Base-by-base conservation (phyloP, 2,888 invertebrate genomes). In the Lysandra coridon region DNA sequence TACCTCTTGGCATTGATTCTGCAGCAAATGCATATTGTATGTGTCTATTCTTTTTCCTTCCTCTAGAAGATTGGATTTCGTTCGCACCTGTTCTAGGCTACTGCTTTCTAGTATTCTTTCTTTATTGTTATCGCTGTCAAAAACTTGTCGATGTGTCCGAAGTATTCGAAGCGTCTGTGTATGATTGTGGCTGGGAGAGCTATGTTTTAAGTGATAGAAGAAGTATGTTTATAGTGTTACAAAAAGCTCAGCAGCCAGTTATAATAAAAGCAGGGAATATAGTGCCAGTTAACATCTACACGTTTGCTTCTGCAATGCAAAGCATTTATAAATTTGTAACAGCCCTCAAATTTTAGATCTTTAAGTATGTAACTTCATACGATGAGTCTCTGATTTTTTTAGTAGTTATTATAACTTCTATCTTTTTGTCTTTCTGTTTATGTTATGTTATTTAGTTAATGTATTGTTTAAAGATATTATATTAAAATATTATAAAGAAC, bases 151-250 rank as follows among this genome's bases (percentile, higher is more conserved):
- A 92, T 80, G 89, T 90, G 7, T 87, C 93, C 0, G 90, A 91
- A 81, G 79, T 80, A 2, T 93, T 92, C 76, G 92, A 90, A 81
- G 87, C 81, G 4, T 86, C 92, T 0, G 88, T 92, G 0, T 93
- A 92, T 80, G 84, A 88, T 69, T 92, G 93, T 81, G 93, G 93
- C 0, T 93, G 93, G 93, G 93, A 93, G 82, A 89, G 88, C 3
- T 92, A 92, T 78, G 84, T 85, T 40, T 23, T 87, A 12, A 88
- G 86, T 0, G 90, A 92, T 73, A 87, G 86, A 83, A 91, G 86
- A 81, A 79, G 87, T 5, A 81, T 92, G 1, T 91, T 84, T 44
- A 80, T 90, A 30, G 91, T 93, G 87, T 82, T 93, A 30, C 75
- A 88, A 30, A 87, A 89, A 80, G 88, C 92, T 0, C 93, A 93